phyloP scores from a whole-genome alignment of 2,797 vertebrate species.

The Malurus splendens region DNA sequence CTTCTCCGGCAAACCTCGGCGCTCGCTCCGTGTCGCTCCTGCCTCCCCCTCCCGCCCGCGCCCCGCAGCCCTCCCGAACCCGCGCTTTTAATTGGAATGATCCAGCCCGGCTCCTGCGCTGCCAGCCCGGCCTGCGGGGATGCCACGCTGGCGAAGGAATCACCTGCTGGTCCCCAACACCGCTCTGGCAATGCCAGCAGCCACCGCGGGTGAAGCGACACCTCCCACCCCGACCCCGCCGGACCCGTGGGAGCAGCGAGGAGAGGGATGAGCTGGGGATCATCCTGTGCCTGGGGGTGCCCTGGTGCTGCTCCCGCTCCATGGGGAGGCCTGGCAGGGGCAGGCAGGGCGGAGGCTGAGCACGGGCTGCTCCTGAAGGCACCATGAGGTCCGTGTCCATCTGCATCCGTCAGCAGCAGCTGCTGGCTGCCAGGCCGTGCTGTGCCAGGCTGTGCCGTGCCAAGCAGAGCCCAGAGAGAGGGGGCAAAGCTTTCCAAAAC shows the following conservation, averaged over 20 bases:
- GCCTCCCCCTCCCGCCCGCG: background rate
- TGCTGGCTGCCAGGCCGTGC: background rate
- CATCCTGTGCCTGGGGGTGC: fast-evolving
- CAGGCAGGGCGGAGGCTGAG: background rate
- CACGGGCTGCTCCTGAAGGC: background rate
- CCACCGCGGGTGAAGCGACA: fast-evolving
- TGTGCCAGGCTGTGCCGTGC: background rate
- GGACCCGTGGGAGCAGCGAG: fast-evolving
- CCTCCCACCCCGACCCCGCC: fast-evolving
- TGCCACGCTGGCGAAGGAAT: fast-evolving
- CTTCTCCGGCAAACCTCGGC: background rate
- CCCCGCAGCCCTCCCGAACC: background rate
- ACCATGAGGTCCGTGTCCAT: background rate
- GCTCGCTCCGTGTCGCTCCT: background rate
- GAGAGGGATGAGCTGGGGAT: background rate
- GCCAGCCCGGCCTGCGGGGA: background rate
- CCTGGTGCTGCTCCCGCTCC: background rate
- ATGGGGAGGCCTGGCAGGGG: background rate
- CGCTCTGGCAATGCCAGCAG: fast-evolving
- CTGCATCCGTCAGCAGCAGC: slow-evolving; percentile 7
- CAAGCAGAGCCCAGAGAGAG: background rate
- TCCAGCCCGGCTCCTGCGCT: background rate
- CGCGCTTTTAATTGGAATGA: background rate
- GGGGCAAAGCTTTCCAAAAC: background rate
- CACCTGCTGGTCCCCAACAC: background rate